These are phyloP conservation scores for Gallinago nigripennis DNA, from an alignment of 2,797 vertebrate species.

Conservation along the genomic window DNA sequence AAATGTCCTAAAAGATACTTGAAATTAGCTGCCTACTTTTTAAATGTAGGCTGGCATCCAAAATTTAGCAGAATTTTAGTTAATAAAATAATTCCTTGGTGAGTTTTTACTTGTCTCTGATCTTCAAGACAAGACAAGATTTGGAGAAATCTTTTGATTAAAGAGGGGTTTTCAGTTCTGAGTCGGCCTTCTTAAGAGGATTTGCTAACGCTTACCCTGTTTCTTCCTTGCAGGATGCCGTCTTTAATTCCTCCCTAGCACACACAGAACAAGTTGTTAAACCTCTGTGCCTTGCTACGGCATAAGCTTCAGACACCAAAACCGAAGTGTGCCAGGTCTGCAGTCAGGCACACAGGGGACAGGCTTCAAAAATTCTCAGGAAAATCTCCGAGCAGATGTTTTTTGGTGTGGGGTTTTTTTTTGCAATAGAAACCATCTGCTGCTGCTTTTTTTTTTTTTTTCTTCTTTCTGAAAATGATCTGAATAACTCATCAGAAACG, in stretches of 20 bases:
- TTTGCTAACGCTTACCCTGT: not conserved
- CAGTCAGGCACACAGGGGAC: not conserved
- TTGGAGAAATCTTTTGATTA: slow-evolving; percentile 41
- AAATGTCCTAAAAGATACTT: not conserved
- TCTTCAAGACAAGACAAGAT: not conserved
- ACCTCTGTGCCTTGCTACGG: not conserved
- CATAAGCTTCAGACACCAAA: slow-evolving; percentile 28
- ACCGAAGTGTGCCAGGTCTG: not conserved
- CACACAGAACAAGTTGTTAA: not conserved
- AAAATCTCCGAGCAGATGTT: slow-evolving; percentile 22
- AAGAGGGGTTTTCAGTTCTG: not conserved
- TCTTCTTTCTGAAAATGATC: not conserved
- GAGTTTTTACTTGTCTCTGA: not conserved
- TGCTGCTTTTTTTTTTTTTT: not conserved
- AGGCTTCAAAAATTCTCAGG: not conserved
- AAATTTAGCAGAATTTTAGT: not conserved
- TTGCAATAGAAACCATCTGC: slow-evolving; percentile 17
- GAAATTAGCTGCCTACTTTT: not conserved
- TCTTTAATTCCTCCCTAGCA: not conserved
- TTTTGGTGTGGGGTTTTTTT: not conserved
- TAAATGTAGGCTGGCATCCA: not conserved
- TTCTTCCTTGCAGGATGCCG: not conserved
- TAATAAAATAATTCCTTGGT: not conserved
- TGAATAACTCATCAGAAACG: slow-evolving; percentile 19
- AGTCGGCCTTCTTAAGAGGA: slow-evolving; percentile 9